phyloP scores from a whole-genome alignment of 2,113 vertebrate species.

The Gallinago jamesoni region DNA sequence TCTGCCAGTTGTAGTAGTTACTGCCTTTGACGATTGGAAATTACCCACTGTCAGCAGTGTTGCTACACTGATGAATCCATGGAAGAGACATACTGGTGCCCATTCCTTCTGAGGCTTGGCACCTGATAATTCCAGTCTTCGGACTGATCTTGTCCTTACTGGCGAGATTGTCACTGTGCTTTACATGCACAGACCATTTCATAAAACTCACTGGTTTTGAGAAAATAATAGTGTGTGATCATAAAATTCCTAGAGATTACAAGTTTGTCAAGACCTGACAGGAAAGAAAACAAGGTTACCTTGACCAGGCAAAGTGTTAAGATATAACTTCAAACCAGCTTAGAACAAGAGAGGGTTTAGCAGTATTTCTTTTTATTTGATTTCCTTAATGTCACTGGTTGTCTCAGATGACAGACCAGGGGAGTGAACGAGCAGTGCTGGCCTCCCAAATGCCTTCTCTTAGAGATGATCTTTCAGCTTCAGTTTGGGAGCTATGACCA shows the following conservation, averaged over 20 bases:
- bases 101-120: neutral
- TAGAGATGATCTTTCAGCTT: neutral
- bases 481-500: neutral
- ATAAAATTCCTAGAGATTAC: neutral
- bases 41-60: neutral
- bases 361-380: neutral
- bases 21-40: neutral
- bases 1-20: neutral
- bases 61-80: neutral
- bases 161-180: neutral
- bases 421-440: neutral
- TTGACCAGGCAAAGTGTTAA: neutral
- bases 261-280: neutral
- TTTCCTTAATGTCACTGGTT: fast-evolving
- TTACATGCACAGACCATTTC: neutral
- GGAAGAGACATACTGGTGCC: neutral
- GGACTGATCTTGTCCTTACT: neutral
- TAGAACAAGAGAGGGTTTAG: neutral
- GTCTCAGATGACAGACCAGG: neutral
- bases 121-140: neutral
- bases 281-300: neutral
- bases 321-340: neutral
- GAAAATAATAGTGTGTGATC: neutral
- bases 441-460: neutral
- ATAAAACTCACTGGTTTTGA: neutral